Percentiles rank a stretch among this genome's conserved stretches.
Conservation (phyloP, 2,797 vertebrate genomes). For the Vultur gryphus region DNA sequence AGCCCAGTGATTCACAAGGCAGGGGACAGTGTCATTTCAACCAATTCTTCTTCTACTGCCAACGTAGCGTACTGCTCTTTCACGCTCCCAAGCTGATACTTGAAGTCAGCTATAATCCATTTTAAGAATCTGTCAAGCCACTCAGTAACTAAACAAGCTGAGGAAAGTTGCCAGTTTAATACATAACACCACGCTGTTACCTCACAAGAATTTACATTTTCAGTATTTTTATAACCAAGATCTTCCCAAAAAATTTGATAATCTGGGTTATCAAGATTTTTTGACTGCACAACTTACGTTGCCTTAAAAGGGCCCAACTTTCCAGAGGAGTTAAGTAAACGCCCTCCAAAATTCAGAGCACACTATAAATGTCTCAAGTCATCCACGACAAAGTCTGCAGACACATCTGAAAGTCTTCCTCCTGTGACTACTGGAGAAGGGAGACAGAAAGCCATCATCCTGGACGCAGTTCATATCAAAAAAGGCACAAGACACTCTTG, state of each 20-base stretch:
- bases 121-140: background rate
- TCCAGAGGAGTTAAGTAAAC: background rate
- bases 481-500: background rate
- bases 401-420: background rate
- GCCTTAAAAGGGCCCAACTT: background rate
- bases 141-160: background rate
- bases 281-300: background rate
- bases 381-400: accelerated
- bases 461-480: accelerated
- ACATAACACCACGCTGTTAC: background rate
- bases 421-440: background rate
- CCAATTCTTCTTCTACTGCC: background rate
- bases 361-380: background rate
- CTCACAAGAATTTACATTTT: background rate
- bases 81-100: background rate
- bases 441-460: background rate
- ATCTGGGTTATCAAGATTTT: background rate
- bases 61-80: background rate
- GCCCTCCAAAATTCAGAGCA: background rate
- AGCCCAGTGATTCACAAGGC: background rate
- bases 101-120: background rate
- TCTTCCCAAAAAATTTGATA: background rate
- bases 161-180: background rate
- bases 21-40: background rate
- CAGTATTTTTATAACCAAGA: background rate